Conservation (phyloP, 30 jellyfish, hydroid and myxozoan genomes). For the Catostylus mosaicus region DNA sequence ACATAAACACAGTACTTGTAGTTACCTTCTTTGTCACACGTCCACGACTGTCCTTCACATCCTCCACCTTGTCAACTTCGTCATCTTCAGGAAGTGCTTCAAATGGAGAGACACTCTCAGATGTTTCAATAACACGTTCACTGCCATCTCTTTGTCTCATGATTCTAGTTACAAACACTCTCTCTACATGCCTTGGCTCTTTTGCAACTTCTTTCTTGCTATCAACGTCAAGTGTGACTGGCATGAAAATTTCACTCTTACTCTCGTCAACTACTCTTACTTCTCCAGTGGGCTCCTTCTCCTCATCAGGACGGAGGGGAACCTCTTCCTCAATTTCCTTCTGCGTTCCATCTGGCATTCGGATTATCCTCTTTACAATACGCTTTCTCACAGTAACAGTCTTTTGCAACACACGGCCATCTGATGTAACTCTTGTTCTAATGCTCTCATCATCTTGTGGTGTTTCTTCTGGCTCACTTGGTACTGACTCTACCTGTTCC, state of each 20-base stretch:
- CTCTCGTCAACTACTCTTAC: slow-evolving; percentile 21
- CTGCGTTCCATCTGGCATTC: slow-evolving; percentile 75
- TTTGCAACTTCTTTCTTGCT: slow-evolving; percentile 2
- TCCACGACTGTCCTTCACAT: slow-evolving; percentile 61
- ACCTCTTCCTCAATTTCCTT: slow-evolving; percentile 80
- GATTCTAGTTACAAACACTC: slow-evolving; percentile 77
- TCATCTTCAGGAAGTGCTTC: slow-evolving; percentile 72
- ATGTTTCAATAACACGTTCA: slow-evolving; percentile 72
- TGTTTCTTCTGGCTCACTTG: neutral
- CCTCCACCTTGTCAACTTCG: slow-evolving; percentile 70
- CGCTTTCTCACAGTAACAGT: slow-evolving; percentile 64
- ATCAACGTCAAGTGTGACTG: neutral
- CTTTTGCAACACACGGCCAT: slow-evolving; percentile 68
- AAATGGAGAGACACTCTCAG: slow-evolving; percentile 81
- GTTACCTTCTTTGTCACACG: slow-evolving; percentile 68
- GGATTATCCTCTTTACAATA: slow-evolving; percentile 53
- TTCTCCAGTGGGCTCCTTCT: slow-evolving; percentile 28
- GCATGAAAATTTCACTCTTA: neutral
- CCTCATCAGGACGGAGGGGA: slow-evolving; percentile 62
- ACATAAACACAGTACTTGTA: slow-evolving; percentile 65
- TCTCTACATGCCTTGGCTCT: slow-evolving; percentile 78
- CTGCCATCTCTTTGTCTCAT: slow-evolving; percentile 81
- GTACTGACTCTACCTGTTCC: neutral
- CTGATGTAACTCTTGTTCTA: slow-evolving; percentile 30
- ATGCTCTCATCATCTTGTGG: slow-evolving; percentile 21